Evolutionary conservation across 2,797 vertebrate species (phyloP), one percentile per base, ranked within the genome.

Genomic region (Presbytis comata): DNA sequence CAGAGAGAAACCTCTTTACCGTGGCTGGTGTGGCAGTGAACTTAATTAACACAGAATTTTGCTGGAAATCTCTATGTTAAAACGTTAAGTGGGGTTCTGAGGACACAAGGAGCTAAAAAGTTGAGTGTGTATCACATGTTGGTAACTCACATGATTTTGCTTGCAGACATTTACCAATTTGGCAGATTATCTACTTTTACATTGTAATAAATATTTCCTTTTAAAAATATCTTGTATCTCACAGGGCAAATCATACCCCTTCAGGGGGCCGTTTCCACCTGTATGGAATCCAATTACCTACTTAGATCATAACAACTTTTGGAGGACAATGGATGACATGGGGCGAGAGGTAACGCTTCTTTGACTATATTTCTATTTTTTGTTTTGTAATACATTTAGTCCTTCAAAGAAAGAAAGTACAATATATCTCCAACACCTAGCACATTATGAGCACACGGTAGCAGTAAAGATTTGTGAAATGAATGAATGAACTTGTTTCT

Each of bases 271-370:
- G 2, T 99, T 99, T 5, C 99, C 99, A 83, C 98, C 99, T 74
- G 97, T 99, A 97, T 99, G 99, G 99, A 99, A 99, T 98, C 99
- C 99, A 1, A 67, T 99, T 41, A 98, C 98, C 61, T 97, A 99
- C 91, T 91, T 99, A 99, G 99, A 99, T 99, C 99, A 99, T 98
- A 99, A 99, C 98, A 99, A 99, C 98, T 98, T 99, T 0, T 99
- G 99, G 99, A 99, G 99, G 98, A 99, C 99, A 0, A 99, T 99
- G 98, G 99, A 99, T 98, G 97, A 99, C 96, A 99, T 99, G 99
- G 99, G 99, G 53, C 97, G 98, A 97, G 99, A 99, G 99, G 99
- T 99, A 99, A 97, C 76, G 6, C 50, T 96, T 85, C 36, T 95
- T 55, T 95, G 50, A 70, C 72, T 82, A 8, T 5, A 12, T 92